phyloP scores from a whole-genome alignment of 1,140 invertebrate species.

The Manduca sexta region DNA sequence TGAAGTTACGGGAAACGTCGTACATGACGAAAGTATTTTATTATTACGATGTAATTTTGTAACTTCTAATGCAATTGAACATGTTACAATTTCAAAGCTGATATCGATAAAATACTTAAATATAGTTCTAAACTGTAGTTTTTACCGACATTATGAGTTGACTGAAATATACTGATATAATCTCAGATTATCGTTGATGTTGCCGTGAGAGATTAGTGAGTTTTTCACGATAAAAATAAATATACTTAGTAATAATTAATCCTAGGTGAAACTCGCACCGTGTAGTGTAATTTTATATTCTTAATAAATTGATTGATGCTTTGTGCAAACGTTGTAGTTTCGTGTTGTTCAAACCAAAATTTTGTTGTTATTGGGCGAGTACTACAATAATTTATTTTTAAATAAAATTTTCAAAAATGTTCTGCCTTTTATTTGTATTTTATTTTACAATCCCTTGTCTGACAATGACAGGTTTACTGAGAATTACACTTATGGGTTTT shows the following conservation, averaged over 20 bases:
- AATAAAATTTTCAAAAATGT: constrained; percentile 56
- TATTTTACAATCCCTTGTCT: neutral
- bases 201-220: constrained; percentile 14
- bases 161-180: constrained; percentile 6
- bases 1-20: too few species aligned
- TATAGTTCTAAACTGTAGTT: too few species aligned
- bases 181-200: constrained; percentile 11
- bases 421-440: constrained; percentile 13
- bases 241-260: constrained; percentile 13
- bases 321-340: constrained; percentile 61
- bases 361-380: constrained; percentile 72
- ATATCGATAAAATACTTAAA: too few species aligned
- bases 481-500: neutral
- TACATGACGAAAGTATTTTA: too few species aligned
- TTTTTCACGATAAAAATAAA: constrained; percentile 16
- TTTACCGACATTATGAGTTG: too few species aligned
- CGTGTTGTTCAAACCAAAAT: constrained; percentile 68
- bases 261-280: constrained; percentile 39
- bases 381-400: constrained; percentile 73
- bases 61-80: too few species aligned
- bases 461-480: neutral
- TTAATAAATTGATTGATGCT: constrained; percentile 49
- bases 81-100: too few species aligned
- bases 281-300: constrained; percentile 56
- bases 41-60: too few species aligned